phyloP scores from a whole-genome alignment of 1,140 invertebrate species.

The Drosophila sp. region DNA sequence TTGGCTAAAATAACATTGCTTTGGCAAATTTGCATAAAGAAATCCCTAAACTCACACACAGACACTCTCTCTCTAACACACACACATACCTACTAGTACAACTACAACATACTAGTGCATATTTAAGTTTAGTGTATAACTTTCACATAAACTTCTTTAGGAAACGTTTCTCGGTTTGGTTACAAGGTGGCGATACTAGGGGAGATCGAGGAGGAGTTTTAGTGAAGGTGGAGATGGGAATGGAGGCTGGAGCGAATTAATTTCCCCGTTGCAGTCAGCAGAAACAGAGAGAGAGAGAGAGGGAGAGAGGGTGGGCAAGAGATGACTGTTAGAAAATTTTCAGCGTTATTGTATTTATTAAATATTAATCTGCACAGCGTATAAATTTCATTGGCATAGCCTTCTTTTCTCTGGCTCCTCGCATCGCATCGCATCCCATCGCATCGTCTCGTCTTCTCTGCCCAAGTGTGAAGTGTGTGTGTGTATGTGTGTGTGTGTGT shows the following conservation, averaged over 20 bases:
- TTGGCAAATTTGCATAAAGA: slow-evolving; percentile 68
- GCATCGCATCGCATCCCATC: background rate
- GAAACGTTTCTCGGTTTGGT: slow-evolving; percentile 24
- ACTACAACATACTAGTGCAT: slow-evolving; percentile 37
- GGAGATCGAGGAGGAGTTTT: background rate
- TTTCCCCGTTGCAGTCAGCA: slow-evolving; percentile 1
- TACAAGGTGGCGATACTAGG: background rate
- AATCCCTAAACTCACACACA: slow-evolving; percentile 57
- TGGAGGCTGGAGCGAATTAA: slow-evolving; percentile 5
- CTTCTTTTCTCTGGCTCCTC: slow-evolving; percentile 1
- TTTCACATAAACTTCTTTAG: slow-evolving; percentile 63
- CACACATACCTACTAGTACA: background rate
- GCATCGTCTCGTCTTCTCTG: background rate
- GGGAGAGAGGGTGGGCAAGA: slow-evolving; percentile 9
- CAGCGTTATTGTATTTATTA: slow-evolving; percentile 61
- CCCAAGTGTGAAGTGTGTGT: slow-evolving; percentile 41
- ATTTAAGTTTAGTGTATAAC: slow-evolving; percentile 61
- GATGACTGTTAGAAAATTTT: slow-evolving; percentile 45
- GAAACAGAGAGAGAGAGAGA: background rate
- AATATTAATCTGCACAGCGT: slow-evolving; percentile 58
- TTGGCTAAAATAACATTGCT: slow-evolving; percentile 61
- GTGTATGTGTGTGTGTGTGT: background rate
- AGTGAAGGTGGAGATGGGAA: background rate
- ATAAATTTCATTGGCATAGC: slow-evolving; percentile 56
- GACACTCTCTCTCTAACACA: slow-evolving; percentile 17